Evolutionary conservation across 1,140 invertebrate species (phyloP).

Genomic region (Lanistes nyassanus): DNA sequence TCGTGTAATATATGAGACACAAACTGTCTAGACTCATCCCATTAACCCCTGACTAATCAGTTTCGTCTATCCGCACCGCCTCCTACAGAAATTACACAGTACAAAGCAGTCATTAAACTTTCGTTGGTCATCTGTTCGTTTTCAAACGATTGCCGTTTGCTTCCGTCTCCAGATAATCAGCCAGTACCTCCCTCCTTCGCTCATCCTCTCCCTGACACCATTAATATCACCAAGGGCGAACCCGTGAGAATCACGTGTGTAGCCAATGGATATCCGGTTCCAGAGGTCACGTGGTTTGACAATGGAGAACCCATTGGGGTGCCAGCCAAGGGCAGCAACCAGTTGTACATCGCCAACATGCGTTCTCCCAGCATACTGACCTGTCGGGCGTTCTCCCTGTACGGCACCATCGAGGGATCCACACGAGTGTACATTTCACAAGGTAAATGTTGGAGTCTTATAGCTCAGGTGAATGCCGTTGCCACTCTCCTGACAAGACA

Average conservation of each 20-base stretch:
- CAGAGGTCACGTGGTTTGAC: conserved; percentile 14
- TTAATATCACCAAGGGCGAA: conserved; percentile 5
- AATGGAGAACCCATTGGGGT: conserved; percentile 12
- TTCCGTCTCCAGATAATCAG: conserved; percentile 18
- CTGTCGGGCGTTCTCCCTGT: conserved; percentile 13
- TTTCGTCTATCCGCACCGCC: too few species aligned
- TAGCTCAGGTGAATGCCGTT: too few species aligned
- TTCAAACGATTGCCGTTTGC: too few species aligned
- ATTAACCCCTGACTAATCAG: too few species aligned
- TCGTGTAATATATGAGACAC: too few species aligned
- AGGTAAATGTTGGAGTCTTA: background rate
- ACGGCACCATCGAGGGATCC: conserved; percentile 8
- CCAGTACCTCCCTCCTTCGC: conserved; percentile 9
- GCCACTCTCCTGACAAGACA: too few species aligned
- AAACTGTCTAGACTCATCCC: too few species aligned
- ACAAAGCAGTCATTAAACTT: too few species aligned
- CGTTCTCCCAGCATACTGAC: background rate
- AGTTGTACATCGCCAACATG: conserved; percentile 14
- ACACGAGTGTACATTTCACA: background rate
- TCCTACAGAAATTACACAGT: too few species aligned
- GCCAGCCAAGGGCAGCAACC: conserved; percentile 22
- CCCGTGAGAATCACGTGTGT: conserved; percentile 22
- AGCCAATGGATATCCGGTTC: conserved; percentile 16
- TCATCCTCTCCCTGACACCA: background rate
- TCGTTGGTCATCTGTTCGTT: too few species aligned